Evolutionary conservation across 1,140 invertebrate genomes (phyloP).

Genomic region (Trachymyrmex cornetzi): DNA sequence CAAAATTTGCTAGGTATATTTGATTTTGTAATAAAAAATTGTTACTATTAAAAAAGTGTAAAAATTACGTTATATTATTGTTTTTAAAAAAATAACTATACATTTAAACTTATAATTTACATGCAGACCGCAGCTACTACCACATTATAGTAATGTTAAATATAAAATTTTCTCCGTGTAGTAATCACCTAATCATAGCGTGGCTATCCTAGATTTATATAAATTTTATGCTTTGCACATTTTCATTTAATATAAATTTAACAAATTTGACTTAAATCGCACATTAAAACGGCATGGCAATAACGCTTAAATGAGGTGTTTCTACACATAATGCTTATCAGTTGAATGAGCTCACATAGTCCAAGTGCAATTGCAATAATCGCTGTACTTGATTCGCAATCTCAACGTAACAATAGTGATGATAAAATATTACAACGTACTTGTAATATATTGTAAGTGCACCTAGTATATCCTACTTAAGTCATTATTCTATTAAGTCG

Average conservation of each 20-base stretch:
- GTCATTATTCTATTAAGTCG: not conserved
- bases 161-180: no score
- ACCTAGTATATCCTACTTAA: not conserved
- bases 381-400: not conserved
- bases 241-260: not conserved
- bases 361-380: conserved; percentile 25
- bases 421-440: not conserved
- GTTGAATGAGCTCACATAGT: conserved; percentile 1
- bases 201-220: not conserved
- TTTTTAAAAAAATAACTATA: no score
- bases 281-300: not conserved
- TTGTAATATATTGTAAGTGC: conserved; percentile 21
- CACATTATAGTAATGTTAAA: no score
- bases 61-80: no score
- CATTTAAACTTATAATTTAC: no score
- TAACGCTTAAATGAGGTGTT: conserved; percentile 16
- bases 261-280: not conserved
- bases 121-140: no score
- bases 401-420: not conserved
- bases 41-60: no score
- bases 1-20: no score
- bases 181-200: not conserved
- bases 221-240: not conserved
- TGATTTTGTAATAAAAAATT: no score
- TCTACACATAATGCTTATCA: conserved; percentile 27